Conservation (phyloP, 2,888 invertebrate genomes). For the Formica aserva region DNA sequence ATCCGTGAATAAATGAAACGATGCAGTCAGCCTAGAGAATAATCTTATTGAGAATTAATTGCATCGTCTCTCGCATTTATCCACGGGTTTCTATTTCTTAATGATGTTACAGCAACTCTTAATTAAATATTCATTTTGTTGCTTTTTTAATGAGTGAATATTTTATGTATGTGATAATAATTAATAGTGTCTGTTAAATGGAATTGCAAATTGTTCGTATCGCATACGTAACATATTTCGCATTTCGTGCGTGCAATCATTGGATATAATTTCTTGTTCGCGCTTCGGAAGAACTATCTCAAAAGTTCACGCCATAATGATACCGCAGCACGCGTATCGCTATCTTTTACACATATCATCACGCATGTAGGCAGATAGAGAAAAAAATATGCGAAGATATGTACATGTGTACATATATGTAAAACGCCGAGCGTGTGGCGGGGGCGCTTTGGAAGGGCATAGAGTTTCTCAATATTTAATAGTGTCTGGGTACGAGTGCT, state of each 20-base stretch:
- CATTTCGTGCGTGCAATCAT: background rate
- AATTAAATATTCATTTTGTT: background rate
- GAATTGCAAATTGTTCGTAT: background rate
- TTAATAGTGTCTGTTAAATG: background rate
- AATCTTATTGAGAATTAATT: background rate
- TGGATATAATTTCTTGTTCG: background rate
- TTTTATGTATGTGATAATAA: background rate
- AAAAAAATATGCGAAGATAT: background rate
- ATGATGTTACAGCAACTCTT: background rate
- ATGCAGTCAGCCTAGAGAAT: background rate
- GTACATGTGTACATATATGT: background rate
- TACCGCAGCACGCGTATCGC: background rate
- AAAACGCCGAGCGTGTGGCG: conserved; percentile 1
- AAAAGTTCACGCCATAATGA: conserved; percentile 13
- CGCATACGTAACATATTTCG: background rate
- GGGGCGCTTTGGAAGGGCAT: conserved; percentile 50
- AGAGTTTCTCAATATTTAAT: conserved; percentile 85
- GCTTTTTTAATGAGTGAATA: background rate
- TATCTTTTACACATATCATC: conserved; percentile 44
- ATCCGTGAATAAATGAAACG: background rate
- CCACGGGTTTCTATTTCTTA: background rate
- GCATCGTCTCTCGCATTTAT: background rate
- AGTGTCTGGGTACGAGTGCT: conserved; percentile 84
- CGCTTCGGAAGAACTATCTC: background rate
- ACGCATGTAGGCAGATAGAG: conserved; percentile 23